These are phyloP conservation scores for Lepidotrigona ventralis DNA, from an alignment of 1,140 invertebrate genomes.

Conservation along the genomic window DNA sequence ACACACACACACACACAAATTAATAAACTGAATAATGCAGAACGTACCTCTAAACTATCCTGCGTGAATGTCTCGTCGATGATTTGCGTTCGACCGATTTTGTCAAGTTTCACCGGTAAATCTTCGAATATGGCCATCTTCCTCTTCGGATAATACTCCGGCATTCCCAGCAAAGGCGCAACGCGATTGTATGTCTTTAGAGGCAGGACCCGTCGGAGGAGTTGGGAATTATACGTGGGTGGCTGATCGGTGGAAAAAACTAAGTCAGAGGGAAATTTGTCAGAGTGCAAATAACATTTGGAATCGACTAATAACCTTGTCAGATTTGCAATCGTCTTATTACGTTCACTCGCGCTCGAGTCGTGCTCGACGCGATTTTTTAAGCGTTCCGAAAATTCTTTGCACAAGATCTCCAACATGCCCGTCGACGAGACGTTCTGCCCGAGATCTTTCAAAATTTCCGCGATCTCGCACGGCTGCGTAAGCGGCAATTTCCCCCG, in stretches of 20 bases:
- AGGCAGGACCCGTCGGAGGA: slow-evolving; percentile 67
- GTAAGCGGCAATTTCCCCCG: slow-evolving; percentile 48
- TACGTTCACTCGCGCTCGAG: slow-evolving; percentile 22
- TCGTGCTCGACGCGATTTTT: slow-evolving; percentile 31
- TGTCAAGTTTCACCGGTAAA: too few species aligned
- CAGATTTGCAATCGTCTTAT: slow-evolving; percentile 61
- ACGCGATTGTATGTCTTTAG: slow-evolving; percentile 67
- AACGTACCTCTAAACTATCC: slow-evolving; percentile 35
- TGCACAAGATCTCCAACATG: slow-evolving; percentile 58
- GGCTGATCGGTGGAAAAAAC: slow-evolving; percentile 67
- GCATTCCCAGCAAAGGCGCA: slow-evolving; percentile 68
- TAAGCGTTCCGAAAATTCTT: slow-evolving; percentile 62
- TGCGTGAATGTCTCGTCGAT: neutral
- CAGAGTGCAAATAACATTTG: slow-evolving; percentile 65
- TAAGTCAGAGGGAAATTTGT: slow-evolving; percentile 60
- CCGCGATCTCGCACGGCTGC: slow-evolving; percentile 55
- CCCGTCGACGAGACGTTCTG: slow-evolving; percentile 34
- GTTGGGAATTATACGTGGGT: slow-evolving; percentile 57
- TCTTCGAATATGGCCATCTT: neutral
- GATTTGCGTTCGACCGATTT: too few species aligned
- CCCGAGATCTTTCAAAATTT: slow-evolving; percentile 51
- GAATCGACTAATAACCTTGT: slow-evolving; percentile 71
- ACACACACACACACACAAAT: too few species aligned
- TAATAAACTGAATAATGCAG: neutral
- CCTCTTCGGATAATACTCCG: slow-evolving; percentile 49